phyloP scores from a whole-genome alignment of 2,113 vertebrate species.

The Limnothrissa miodon region DNA sequence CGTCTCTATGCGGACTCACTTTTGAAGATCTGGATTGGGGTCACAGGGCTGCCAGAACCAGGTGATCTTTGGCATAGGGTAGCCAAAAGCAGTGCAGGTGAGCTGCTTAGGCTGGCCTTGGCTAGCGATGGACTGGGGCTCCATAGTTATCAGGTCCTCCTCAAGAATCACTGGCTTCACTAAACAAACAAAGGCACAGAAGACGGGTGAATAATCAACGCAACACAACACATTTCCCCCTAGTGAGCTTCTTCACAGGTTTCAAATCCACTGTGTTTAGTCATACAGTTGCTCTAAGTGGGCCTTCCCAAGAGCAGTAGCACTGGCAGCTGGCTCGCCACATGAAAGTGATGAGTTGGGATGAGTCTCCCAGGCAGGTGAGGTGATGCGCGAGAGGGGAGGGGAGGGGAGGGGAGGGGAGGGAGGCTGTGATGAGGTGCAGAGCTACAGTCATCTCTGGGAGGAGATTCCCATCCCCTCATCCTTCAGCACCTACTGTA shows the following conservation, averaged over 20 bases:
- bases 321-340: background rate
- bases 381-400: too few species aligned
- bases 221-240: background rate
- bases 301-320: background rate
- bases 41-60: slow-evolving; percentile 86
- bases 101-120: slow-evolving; percentile 67
- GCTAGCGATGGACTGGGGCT: slow-evolving; percentile 57
- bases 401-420: too few species aligned
- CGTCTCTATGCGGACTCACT: slow-evolving; percentile 55
- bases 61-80: slow-evolving; percentile 70
- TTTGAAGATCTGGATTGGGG: slow-evolving; percentile 25
- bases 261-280: background rate
- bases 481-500: background rate
- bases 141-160: slow-evolving; percentile 63
- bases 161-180: slow-evolving; percentile 82
- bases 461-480: background rate
- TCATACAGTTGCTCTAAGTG: background rate
- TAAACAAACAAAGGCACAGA: slow-evolving; percentile 49
- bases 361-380: background rate
- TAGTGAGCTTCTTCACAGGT: background rate
- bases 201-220: background rate
- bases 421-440: background rate
- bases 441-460: background rate
- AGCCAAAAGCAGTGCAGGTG: slow-evolving; percentile 74
- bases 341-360: background rate